Conservation (phyloP, 1,140 invertebrate genomes). For the Tetraneura akinire region DNA sequence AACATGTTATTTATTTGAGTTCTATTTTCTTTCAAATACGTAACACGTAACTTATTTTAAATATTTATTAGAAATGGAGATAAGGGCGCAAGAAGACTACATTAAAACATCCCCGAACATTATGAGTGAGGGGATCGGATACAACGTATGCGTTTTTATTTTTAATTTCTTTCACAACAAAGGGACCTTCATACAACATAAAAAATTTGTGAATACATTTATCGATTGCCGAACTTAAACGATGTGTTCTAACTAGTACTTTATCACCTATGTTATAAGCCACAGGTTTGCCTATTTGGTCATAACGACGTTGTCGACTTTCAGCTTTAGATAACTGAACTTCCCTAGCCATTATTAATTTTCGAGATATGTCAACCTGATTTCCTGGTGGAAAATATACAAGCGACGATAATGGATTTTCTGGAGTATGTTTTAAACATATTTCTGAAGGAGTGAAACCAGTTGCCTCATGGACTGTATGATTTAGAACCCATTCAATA, state of each 20-base stretch:
- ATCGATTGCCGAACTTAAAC: neutral
- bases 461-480: neutral
- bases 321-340: neutral
- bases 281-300: neutral
- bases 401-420: neutral
- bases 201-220: neutral
- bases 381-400: neutral
- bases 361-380: neutral
- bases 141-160: neutral
- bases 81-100: neutral
- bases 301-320: neutral
- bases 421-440: neutral
- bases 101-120: neutral
- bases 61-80: neutral
- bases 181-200: neutral
- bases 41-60: neutral
- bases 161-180: neutral
- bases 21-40: neutral
- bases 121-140: neutral
- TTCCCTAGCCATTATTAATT: neutral
- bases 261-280: neutral
- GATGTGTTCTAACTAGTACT: neutral
- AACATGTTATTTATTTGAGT: neutral
- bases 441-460: neutral
- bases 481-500: neutral